A percentile compares a stretch with the other conserved stretches of the same genome.
These are phyloP conservation scores for Orthosia gothica DNA, from an alignment of 2,888 invertebrate genomes.

Conservation along the genomic window DNA sequence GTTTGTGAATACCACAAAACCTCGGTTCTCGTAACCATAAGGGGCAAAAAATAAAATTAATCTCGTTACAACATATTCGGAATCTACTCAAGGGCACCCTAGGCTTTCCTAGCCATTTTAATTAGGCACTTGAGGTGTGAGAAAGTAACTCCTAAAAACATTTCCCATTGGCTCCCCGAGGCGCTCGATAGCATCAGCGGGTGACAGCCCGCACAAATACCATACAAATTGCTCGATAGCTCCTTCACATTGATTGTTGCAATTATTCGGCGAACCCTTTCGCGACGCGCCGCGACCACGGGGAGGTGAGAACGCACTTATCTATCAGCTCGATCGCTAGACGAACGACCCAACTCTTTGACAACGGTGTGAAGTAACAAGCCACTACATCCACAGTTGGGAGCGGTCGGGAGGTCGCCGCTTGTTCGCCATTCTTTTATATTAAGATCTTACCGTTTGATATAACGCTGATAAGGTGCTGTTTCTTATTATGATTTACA, in stretches of 20 bases:
- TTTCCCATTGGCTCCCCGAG: constrained; percentile 89
- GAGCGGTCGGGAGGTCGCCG: constrained; percentile 80
- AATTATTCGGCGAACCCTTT: constrained; percentile 91
- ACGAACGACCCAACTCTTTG: constrained; percentile 86
- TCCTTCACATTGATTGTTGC: constrained; percentile 91
- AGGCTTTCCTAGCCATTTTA: constrained; percentile 55
- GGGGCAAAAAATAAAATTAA: constrained; percentile 2
- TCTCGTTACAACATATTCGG: constrained; percentile 14
- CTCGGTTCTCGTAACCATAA: constrained; percentile 1
- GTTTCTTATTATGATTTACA: constrained; percentile 80
- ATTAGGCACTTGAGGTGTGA: constrained; percentile 85
- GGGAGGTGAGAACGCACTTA: constrained; percentile 91
- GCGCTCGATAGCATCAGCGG: constrained; percentile 89
- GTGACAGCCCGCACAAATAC: constrained; percentile 91
- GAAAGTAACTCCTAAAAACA: constrained; percentile 84
- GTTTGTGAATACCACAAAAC: constrained; percentile 2
- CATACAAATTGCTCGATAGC: constrained; percentile 91
- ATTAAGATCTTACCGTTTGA: constrained; percentile 82
- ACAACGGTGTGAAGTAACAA: constrained; percentile 88
- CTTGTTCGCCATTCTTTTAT: constrained; percentile 85
- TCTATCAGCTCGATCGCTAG: constrained; percentile 84
- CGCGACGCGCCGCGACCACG: constrained; percentile 83
- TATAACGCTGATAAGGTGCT: constrained; percentile 79
- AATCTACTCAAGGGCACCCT: constrained; percentile 43
- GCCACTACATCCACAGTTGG: constrained; percentile 73